phyloP scores from a whole-genome alignment of 2,113 vertebrate species.

The Oryzias celebensis region DNA sequence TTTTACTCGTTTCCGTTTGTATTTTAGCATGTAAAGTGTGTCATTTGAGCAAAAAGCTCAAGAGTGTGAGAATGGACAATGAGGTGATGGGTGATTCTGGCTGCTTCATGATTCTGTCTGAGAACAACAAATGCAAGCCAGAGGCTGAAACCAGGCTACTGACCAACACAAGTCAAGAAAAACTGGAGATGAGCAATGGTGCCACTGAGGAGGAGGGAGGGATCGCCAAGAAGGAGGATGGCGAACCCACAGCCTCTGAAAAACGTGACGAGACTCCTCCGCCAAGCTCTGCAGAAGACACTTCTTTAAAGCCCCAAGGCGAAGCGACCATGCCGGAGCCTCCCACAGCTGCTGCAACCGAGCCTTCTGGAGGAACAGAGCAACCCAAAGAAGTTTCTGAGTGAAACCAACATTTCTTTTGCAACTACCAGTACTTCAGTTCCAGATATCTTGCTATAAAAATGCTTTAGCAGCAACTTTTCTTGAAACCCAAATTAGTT shows the following conservation, averaged over 20 bases:
- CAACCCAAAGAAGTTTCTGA: conserved; percentile 15
- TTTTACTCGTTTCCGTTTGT: conserved; percentile 31
- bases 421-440: no score
- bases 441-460: not conserved
- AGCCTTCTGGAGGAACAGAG: conserved; percentile 23
- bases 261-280: conserved; percentile 3
- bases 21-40: conserved; percentile 36
- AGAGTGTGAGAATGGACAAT: not conserved
- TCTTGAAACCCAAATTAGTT: not conserved
- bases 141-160: conserved; percentile 31
- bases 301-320: conserved; percentile 17
- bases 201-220: conserved; percentile 14
- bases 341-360: not conserved
- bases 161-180: conserved; percentile 9
- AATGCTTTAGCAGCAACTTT: not conserved
- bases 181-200: conserved; percentile 5
- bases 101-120: conserved; percentile 8
- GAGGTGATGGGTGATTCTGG: conserved; percentile 39
- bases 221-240: conserved; percentile 6
- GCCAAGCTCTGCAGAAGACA: conserved; percentile 3
- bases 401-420: not conserved
- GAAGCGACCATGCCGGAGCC: not conserved
- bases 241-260: not conserved
- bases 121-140: conserved; percentile 1
- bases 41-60: conserved; percentile 25